Evolutionary conservation across 2,113 vertebrate species (phyloP).

Genomic region (Centropus unirufus): DNA sequence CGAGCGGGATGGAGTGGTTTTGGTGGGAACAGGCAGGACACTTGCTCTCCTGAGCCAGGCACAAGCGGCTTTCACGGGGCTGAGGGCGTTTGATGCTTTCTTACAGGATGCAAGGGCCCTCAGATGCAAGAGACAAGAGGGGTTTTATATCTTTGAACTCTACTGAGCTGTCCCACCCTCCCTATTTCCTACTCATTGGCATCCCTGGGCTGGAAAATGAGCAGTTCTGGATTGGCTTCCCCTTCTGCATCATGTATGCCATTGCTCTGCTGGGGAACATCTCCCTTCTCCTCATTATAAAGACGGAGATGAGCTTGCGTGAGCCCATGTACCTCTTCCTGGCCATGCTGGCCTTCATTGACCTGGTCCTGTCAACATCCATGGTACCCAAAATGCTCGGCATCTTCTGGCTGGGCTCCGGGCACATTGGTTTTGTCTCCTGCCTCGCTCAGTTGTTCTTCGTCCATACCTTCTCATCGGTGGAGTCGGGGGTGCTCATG

Average conservation of each 20-base stretch:
- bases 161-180: neutral
- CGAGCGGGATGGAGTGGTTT: neutral
- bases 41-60: neutral
- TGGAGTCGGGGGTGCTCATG: slow-evolving; percentile 49
- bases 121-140: neutral
- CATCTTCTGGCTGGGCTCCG: slow-evolving; percentile 41
- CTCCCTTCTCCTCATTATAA: slow-evolving; percentile 13
- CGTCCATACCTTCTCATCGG: slow-evolving; percentile 31
- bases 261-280: slow-evolving; percentile 38
- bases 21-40: neutral
- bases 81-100: neutral
- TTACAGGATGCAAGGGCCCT: neutral
- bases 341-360: slow-evolving; percentile 52
- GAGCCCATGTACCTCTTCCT: slow-evolving; percentile 64
- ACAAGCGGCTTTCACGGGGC: neutral
- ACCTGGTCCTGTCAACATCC: slow-evolving; percentile 49
- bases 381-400: slow-evolving; percentile 52
- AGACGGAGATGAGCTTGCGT: slow-evolving; percentile 7
- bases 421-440: slow-evolving; percentile 23
- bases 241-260: slow-evolving; percentile 31
- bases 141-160: neutral
- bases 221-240: slow-evolving; percentile 53
- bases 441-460: slow-evolving; percentile 70
- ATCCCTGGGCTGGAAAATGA: slow-evolving; percentile 50
- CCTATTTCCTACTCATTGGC: slow-evolving; percentile 18